Percentiles rank a stretch among this genome's conserved stretches.
Conservation (phyloP, 2,113 vertebrate species). For the Pterophyllum scalare region DNA sequence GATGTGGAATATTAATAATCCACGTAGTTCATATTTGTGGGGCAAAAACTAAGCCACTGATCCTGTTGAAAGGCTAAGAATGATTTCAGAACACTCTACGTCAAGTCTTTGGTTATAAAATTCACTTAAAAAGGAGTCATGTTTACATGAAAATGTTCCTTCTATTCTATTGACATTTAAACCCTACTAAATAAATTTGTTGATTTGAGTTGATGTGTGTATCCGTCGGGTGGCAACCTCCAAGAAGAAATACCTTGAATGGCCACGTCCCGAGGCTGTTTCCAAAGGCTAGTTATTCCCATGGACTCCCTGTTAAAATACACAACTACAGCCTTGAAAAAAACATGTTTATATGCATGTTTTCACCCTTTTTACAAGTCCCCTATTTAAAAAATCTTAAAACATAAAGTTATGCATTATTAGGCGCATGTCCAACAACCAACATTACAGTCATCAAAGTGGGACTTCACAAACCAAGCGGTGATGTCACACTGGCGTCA, state of each 20-base stretch:
- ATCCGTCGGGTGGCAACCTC: not conserved
- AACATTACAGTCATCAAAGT: not conserved
- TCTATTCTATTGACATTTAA: not conserved
- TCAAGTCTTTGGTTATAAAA: not conserved
- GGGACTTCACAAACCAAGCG: not conserved
- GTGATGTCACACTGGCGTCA: not conserved
- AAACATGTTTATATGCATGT: too few species aligned
- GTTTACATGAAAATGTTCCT: not conserved
- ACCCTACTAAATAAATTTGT: not conserved
- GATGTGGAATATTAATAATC: constrained; percentile 27
- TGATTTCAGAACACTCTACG: not conserved
- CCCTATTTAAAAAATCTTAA: not conserved
- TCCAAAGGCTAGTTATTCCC: not conserved
- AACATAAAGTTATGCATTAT: not conserved
- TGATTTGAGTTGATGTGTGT: not conserved
- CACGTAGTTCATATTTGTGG: not conserved
- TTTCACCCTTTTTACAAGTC: not conserved
- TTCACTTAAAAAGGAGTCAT: not conserved
- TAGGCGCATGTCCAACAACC: not conserved
- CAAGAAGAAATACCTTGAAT: not conserved
- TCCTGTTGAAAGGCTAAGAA: not conserved
- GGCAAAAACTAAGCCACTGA: not conserved
- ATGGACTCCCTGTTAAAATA: not conserved
- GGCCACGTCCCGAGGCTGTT: not conserved
- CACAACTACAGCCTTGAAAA: not conserved